These are phyloP conservation scores for Rhopilema esculentum DNA, from an alignment of 30 jellyfish, hydroid and myxozoan species.

Conservation along the genomic window DNA sequence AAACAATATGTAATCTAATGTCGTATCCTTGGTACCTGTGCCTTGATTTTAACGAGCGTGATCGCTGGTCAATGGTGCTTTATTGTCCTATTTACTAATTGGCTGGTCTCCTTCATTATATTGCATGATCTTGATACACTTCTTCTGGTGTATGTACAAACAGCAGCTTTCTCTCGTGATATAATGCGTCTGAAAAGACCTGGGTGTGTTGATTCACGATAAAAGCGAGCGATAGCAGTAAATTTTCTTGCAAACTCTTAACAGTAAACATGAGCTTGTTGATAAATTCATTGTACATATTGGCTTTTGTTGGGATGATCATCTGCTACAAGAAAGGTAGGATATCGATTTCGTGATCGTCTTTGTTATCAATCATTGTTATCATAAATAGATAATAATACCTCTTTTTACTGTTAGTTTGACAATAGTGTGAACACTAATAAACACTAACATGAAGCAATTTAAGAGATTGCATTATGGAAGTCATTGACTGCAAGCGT, in stretches of 20 bases:
- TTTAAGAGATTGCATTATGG: too few species aligned
- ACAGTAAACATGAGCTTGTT: too few species aligned
- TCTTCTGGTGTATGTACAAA: background rate
- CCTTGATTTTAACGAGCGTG: background rate
- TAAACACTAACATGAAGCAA: too few species aligned
- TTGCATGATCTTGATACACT: background rate
- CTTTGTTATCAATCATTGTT: background rate
- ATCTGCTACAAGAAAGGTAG: background rate
- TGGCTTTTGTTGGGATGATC: background rate
- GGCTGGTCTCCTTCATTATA: background rate
- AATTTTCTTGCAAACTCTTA: too few species aligned
- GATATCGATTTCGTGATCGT: background rate
- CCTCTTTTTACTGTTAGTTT: background rate
- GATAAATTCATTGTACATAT: background rate
- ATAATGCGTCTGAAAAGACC: background rate
- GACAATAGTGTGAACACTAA: too few species aligned
- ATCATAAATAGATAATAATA: too few species aligned
- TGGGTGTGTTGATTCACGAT: too few species aligned
- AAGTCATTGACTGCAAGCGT: too few species aligned
- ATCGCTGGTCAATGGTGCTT: background rate
- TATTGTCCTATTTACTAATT: background rate
- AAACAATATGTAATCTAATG: background rate
- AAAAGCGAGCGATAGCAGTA: too few species aligned
- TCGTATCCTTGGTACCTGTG: background rate
- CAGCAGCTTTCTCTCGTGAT: background rate